Base-by-base conservation (phyloP, 1,140 invertebrate species). In the Nasonia vitripennis region DNA sequence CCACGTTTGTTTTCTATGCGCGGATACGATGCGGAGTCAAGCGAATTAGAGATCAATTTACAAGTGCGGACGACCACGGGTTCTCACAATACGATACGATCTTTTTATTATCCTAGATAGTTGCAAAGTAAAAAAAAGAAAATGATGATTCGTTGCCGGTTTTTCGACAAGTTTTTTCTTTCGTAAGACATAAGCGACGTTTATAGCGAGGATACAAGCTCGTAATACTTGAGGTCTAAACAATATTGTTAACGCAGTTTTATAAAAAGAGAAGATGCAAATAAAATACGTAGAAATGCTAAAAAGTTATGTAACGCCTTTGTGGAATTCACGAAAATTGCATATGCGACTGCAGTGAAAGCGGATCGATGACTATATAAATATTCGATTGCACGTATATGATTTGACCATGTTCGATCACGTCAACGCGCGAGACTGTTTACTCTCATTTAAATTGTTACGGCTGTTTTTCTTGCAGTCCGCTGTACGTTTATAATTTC, bases 401-500 rank as follows among this genome's bases (percentile, higher is more conserved):
- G 31, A 82, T 86, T 84, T 75, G n/a, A 77, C n/a, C 37, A 45
- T 83, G 48, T 79, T 78, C 80, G 80, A 85, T 82, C 67, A 68
- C 23, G 51, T 74, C 62, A 68, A 86, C 62, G 55, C 17, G 41
- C 70, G 23, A 78, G 78, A 51, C 82, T 71, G 68, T 73, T 84
- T 82, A 27, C 71, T 74, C 86, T 80, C 31, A 41, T 87, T 83
- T 84, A 62, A 74, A 86, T 55, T 85, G 73, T 88, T 85, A 88
- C 87, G 86, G 86, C 81, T 78, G 70, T 87, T 88, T 84, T 20
- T 83, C 17, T 45, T 74, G 74, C 79, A 85, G 85, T 87, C 82
- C 83, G 83, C 85, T 91, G 85, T 91, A 91, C 88, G 88, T 92
- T 91, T 90, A 91, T 91, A 91, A 91, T 88, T 89, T 89, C 88